A percentile compares a stretch with the other conserved stretches of the same genome.
phyloP scores from a whole-genome alignment of 2,797 vertebrate genomes.

The Macrochelys suwanniensis region DNA sequence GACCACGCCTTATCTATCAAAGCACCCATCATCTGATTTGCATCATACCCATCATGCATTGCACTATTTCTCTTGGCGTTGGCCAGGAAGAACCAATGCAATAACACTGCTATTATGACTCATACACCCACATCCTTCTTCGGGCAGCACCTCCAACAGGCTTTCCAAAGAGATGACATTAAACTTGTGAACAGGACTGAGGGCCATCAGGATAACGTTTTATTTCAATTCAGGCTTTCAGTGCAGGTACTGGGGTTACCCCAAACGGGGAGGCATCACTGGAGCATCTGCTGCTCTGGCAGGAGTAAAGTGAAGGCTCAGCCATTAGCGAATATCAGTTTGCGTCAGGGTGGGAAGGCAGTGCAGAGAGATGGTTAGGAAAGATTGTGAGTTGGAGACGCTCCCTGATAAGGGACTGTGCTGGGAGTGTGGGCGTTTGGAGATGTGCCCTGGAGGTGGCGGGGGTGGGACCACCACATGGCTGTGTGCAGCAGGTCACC shows the following conservation, averaged over 20 bases:
- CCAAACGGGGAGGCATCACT: neutral
- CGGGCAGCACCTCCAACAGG: neutral
- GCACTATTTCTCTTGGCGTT: neutral
- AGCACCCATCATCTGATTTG: neutral
- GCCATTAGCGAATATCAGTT: neutral
- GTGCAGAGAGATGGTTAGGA: too few relatives aligned
- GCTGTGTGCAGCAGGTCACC: too few relatives aligned
- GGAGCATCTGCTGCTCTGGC: neutral
- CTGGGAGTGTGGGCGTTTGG: too few relatives aligned
- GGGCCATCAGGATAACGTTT: neutral
- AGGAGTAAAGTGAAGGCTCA: neutral
- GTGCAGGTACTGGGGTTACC: rapidly evolving
- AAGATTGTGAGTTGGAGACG: too few relatives aligned
- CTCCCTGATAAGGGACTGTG: too few relatives aligned
- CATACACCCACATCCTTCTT: neutral
- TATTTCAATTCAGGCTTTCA: neutral
- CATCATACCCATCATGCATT: neutral
- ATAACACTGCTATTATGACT: neutral
- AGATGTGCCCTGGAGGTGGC: too few relatives aligned
- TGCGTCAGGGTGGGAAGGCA: rapidly evolving
- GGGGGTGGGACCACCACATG: too few relatives aligned
- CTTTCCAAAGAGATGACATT: neutral
- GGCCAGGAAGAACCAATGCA: neutral
- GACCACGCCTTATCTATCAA: neutral
- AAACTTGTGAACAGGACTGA: neutral